A percentile compares a stretch with the other conserved stretches of the same genome.
Conservation (phyloP, 2,888 invertebrate genomes). For the Orchesellides sinensis region DNA sequence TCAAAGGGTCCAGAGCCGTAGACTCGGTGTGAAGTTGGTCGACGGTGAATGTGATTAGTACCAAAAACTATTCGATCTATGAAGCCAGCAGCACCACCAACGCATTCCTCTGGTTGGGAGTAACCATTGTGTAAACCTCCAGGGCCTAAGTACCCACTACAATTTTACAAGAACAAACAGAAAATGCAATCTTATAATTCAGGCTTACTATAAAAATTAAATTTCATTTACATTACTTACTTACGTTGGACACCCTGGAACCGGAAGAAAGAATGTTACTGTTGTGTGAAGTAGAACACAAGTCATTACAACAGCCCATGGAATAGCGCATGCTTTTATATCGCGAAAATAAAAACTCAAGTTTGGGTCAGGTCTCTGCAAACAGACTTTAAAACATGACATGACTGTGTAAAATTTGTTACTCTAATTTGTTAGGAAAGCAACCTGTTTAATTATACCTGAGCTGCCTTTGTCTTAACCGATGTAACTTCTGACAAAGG, state of each 20-base stretch:
- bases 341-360: constrained; percentile 1
- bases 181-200: background rate
- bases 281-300: constrained; percentile 83
- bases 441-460: background rate
- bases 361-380: background rate
- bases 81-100: constrained; percentile 80
- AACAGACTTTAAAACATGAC: background rate
- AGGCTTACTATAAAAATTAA: background rate
- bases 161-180: constrained; percentile 18
- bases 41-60: constrained; percentile 78
- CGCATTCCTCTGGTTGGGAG: constrained; percentile 77
- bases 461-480: too few relatives aligned
- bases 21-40: constrained; percentile 78
- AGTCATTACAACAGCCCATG: constrained; percentile 83
- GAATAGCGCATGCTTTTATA: background rate
- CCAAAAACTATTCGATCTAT: constrained; percentile 79
- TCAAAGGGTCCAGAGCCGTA: constrained; percentile 88
- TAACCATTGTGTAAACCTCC: constrained; percentile 79
- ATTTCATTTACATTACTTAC: too few relatives aligned
- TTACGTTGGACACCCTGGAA: constrained; percentile 90
- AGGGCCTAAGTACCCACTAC: constrained; percentile 80
- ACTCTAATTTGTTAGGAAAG: background rate
- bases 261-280: constrained; percentile 84
- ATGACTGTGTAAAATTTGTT: background rate
- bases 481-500: constrained; percentile 15